Evolutionary conservation across 2,888 invertebrate species (phyloP).

Genomic region (Villa cingulata): DNA sequence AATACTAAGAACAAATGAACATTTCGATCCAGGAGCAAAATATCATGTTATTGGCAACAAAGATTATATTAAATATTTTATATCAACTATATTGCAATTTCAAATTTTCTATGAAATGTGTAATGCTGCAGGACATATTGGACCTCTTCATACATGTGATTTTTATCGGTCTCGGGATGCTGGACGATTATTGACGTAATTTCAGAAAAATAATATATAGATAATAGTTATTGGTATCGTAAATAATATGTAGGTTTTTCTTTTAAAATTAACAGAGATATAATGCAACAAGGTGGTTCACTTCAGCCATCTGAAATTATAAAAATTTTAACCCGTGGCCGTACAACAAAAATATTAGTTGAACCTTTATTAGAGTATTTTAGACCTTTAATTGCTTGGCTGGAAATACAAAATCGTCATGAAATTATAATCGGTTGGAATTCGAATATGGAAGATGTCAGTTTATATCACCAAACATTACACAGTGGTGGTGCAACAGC

Average conservation of each 20-base stretch:
- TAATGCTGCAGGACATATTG: constrained; percentile 52
- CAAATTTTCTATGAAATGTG: constrained; percentile 73
- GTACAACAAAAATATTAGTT: constrained; percentile 58
- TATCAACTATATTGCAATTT: constrained; percentile 70
- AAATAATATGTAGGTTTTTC: background rate
- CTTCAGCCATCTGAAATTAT: constrained; percentile 59
- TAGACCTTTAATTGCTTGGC: constrained; percentile 63
- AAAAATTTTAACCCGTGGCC: constrained; percentile 52
- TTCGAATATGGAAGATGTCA: constrained; percentile 50
- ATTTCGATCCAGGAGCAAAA: constrained; percentile 75
- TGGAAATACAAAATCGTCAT: constrained; percentile 58
- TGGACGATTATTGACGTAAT: constrained; percentile 56
- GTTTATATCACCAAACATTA: constrained; percentile 36
- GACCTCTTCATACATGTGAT: constrained; percentile 68
- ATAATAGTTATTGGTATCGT: background rate
- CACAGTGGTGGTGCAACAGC: background rate
- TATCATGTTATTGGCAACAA: constrained; percentile 67
- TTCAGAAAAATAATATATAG: background rate
- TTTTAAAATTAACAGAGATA: constrained; percentile 40
- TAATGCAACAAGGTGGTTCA: constrained; percentile 54
- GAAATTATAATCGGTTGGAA: constrained; percentile 65
- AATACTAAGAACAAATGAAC: constrained; percentile 49
- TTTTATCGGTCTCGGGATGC: constrained; percentile 67
- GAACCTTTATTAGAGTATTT: constrained; percentile 70
- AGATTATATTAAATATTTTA: constrained; percentile 63